Base-by-base conservation (phyloP, 1,140 invertebrate genomes). In the Melipona quadrifasciata region DNA sequence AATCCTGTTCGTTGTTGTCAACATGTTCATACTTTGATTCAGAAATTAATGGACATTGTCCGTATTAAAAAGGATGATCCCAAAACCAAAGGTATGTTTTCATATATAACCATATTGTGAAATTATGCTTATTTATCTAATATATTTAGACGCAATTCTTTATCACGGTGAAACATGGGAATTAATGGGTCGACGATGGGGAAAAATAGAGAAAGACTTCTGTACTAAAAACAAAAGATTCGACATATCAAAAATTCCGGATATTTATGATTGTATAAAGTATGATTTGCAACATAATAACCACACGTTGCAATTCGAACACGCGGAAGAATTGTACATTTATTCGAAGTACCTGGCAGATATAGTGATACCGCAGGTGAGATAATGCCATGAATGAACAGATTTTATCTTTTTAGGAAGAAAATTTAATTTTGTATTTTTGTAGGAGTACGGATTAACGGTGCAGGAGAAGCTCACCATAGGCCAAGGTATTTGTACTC, bases 131-230 rank as follows among this genome's bases (percentile, higher is more conserved):
- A 53, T 68, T 75, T 71, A 34, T 74, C 47, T 17, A 74, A 39
- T 61, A 19, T n/a, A 53, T 76, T 55, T 92, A 97, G 98, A 99
- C 93, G 97, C 97, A 8, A 97, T 98, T 82, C 95, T 99, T 34
- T 99, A 99, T 94, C 98, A 99, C 92, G 99, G 98, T 10, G 99
- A 99, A 95, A 99, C 98, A 0, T 99, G 99, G 99, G 99, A 99
- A 92, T 94, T 99, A 61, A 99, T 99, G 97, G 98, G 98, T 24
- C 95, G 99, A 53, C 96, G 99, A 64, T 99, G 99, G 99, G 97
- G 98, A 14, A 99, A 99, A 95, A 98, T 99, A 73, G 98, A 99
- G 92, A 99, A 99, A 94, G 99, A 99, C 94, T 99, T 99, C 92
- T 98, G 97, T 90, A 97, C 97, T 0, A 99, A 99, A 94, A 97